Conservation (phyloP, 2,797 vertebrate species). For the Prunella strophiata region DNA sequence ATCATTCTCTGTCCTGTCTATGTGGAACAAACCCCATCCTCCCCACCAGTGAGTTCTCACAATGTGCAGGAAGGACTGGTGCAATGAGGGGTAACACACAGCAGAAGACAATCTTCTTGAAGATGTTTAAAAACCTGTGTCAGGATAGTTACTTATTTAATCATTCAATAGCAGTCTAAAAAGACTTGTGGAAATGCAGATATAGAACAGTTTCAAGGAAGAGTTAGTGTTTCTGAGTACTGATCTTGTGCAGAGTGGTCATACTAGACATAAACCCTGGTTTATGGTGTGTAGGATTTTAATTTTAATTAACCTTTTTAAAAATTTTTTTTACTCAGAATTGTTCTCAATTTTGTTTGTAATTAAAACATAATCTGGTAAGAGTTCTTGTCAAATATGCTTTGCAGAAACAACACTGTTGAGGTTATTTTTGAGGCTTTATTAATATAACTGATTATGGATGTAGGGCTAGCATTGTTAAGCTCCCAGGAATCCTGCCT, state of each 20-base stretch:
- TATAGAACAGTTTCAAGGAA: not conserved
- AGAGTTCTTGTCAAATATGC: not conserved
- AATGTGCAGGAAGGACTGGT: not conserved
- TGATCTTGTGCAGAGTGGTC: not conserved
- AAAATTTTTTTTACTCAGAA: not conserved
- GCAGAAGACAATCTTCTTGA: not conserved
- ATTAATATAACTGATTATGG: not conserved
- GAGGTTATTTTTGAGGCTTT: not conserved
- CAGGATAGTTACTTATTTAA: not conserved
- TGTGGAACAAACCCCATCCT: not conserved
- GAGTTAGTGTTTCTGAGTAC: not conserved
- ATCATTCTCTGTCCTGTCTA: not conserved
- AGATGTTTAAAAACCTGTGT: not conserved
- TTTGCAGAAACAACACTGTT: not conserved
- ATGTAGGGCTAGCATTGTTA: not conserved
- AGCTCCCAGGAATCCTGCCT: not conserved
- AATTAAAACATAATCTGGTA: not conserved
- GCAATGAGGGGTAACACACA: not conserved
- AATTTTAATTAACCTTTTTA: not conserved
- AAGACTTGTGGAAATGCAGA: not conserved
- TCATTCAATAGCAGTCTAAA: not conserved
- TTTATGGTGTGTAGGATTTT: not conserved
- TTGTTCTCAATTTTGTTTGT: not conserved
- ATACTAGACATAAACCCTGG: not conserved
- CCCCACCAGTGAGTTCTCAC: not conserved